Evolutionary conservation across 1,140 invertebrate species (phyloP).

Genomic region (Sinella curviseta): DNA sequence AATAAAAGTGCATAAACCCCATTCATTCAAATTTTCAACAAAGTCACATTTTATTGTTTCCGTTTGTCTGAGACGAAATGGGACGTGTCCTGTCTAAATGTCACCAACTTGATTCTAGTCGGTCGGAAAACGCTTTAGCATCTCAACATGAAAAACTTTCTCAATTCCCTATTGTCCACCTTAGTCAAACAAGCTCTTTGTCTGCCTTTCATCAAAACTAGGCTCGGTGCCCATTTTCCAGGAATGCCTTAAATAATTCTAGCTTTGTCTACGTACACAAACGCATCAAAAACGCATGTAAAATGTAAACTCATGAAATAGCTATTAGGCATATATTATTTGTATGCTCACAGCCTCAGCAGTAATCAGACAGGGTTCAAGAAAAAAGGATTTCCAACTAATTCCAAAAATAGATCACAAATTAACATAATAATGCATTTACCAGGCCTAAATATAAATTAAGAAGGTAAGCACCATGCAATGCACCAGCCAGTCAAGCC

Average conservation of each 20-base stretch:
- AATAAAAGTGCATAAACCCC: neutral
- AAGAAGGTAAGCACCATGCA: neutral
- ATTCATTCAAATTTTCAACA: neutral
- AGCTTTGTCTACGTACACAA: neutral
- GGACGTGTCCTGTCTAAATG: neutral
- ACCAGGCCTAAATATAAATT: neutral
- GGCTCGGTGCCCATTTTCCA: neutral
- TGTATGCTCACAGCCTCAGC: no score
- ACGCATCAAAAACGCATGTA: no score
- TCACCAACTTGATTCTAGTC: neutral
- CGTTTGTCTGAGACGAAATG: neutral
- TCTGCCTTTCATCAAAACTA: conserved; percentile 6
- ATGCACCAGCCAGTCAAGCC: neutral
- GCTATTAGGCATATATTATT: no score
- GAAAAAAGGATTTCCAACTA: neutral
- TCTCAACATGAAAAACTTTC: neutral
- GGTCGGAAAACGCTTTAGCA: neutral
- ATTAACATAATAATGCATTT: neutral
- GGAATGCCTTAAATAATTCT: neutral
- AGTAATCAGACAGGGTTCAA: neutral
- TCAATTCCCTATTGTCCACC: neutral
- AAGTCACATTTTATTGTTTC: neutral
- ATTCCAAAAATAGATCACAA: neutral
- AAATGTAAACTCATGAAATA: no score
- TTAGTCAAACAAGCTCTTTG: conserved; percentile 8